Conservation (phyloP, 2,797 vertebrate species). For the Halcyon badia region DNA sequence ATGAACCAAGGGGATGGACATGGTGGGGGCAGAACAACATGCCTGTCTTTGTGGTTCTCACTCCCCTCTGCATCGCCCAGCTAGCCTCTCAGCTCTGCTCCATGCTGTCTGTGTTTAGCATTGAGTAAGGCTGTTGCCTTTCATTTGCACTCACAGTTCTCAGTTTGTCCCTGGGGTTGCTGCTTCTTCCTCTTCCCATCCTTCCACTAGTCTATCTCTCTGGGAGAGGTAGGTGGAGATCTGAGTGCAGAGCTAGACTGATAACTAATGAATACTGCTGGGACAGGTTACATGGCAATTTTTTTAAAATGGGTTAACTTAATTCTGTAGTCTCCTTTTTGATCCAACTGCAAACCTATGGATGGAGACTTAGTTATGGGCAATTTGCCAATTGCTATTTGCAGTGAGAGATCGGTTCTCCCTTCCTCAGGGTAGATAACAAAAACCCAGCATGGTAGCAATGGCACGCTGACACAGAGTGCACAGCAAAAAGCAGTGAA, state of each 20-base stretch:
- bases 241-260: neutral
- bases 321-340: neutral
- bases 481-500: neutral
- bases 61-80: neutral
- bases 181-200: neutral
- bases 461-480: neutral
- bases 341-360: neutral
- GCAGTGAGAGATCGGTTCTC: neutral
- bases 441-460: neutral
- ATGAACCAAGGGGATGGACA: fast-evolving
- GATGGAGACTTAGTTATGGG: neutral
- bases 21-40: neutral
- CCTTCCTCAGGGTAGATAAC: neutral
- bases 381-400: neutral
- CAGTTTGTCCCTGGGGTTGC: neutral
- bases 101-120: fast-evolving
- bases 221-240: neutral
- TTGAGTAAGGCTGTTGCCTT: neutral
- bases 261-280: neutral
- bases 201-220: neutral
- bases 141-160: neutral
- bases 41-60: fast-evolving
- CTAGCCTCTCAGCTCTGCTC: no score
- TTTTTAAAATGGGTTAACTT: neutral
- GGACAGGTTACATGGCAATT: neutral